Percentiles rank a stretch among this genome's conserved stretches.
phyloP scores from a whole-genome alignment of 2,113 vertebrate genomes.

The Haemorhous mexicanus region DNA sequence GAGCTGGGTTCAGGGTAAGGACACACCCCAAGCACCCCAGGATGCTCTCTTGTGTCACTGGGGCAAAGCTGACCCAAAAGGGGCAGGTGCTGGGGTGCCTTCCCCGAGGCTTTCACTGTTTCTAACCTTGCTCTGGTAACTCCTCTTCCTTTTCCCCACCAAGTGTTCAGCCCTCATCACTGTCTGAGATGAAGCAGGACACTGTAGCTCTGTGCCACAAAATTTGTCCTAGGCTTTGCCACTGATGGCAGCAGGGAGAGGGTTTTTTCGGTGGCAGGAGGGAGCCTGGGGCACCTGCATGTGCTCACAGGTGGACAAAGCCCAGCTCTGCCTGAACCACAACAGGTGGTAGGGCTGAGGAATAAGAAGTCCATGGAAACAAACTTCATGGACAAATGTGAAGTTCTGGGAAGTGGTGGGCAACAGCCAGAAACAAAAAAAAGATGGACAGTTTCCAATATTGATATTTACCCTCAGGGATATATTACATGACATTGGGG shows the following conservation, averaged over 20 bases:
- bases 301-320: not conserved
- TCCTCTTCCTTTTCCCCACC: not conserved
- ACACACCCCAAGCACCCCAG: accelerated
- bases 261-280: not conserved
- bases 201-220: not conserved
- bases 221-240: not conserved
- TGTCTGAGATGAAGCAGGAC: accelerated
- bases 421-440: not conserved
- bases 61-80: not conserved
- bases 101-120: not conserved
- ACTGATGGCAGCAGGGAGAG: not conserved
- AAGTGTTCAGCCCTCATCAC: not conserved
- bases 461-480: not conserved
- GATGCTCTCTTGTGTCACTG: not conserved
- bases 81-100: not conserved
- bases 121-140: not conserved
- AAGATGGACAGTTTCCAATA: not conserved
- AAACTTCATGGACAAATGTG: accelerated
- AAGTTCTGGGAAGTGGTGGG: not conserved
- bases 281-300: accelerated
- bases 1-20: not conserved
- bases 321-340: not conserved
- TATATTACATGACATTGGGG: not conserved
- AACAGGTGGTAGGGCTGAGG: accelerated
- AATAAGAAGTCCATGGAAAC: not conserved